Evolutionary conservation across 1,140 invertebrate species (phyloP).

Genomic region (Penaeus chinensis): DNA sequence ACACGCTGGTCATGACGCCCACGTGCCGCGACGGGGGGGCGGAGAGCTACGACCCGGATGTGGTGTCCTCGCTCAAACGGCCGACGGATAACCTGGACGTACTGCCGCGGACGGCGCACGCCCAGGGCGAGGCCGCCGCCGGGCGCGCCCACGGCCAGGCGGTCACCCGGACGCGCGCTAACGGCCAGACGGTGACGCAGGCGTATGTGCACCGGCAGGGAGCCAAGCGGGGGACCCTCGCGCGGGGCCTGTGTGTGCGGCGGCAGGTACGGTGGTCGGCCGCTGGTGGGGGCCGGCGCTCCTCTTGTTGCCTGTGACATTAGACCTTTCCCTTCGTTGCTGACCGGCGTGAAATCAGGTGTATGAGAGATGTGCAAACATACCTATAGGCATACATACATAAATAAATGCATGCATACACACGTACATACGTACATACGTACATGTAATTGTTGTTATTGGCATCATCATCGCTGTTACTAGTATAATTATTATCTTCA

Average conservation of each 20-base stretch:
- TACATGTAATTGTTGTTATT: no score
- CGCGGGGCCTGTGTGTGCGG: slow-evolving; percentile 33
- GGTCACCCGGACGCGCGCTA: neutral
- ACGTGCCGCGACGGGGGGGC: neutral
- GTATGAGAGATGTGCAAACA: no score
- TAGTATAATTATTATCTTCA: no score
- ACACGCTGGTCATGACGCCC: slow-evolving; percentile 47
- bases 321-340: no score
- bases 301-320: no score
- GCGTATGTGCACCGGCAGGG: slow-evolving; percentile 18
- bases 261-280: slow-evolving; percentile 26
- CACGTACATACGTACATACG: no score
- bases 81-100: slow-evolving; percentile 44
- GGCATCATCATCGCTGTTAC: no score
- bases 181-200: slow-evolving; percentile 7
- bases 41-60: slow-evolving; percentile 49
- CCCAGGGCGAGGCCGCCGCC: neutral
- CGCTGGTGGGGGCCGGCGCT: no score
- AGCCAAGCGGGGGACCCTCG: slow-evolving; percentile 10
- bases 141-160: slow-evolving; percentile 21
- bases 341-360: no score
- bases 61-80: slow-evolving; percentile 34
- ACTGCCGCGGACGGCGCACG: slow-evolving; percentile 1
- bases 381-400: no score
- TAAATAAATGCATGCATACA: no score